phyloP scores from a whole-genome alignment of 1,140 invertebrate genomes.

The Drosophila pandora region DNA sequence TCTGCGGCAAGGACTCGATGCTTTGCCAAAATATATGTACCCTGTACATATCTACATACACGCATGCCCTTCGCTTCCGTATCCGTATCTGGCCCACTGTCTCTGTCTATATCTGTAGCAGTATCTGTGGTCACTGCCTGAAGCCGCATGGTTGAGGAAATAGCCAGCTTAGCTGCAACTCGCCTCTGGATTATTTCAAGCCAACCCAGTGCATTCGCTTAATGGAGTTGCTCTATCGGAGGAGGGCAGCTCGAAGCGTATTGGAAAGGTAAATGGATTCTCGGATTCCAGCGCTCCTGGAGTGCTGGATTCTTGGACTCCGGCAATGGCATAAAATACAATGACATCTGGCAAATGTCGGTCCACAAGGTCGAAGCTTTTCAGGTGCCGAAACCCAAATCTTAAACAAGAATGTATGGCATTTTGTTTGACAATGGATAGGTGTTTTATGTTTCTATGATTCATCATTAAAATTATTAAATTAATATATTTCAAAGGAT shows the following conservation, averaged over 20 bases:
- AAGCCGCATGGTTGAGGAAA: constrained; percentile 45
- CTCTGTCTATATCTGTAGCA: constrained; percentile 18
- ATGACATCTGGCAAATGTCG: background rate
- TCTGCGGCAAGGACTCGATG: constrained; percentile 59
- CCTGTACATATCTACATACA: constrained; percentile 22
- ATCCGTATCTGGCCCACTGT: constrained; percentile 15
- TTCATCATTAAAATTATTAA: no score
- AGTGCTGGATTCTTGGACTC: constrained; percentile 7
- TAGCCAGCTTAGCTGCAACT: constrained; percentile 21
- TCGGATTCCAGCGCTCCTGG: constrained; percentile 6
- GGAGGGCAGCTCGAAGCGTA: constrained; percentile 31
- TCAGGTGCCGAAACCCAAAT: background rate
- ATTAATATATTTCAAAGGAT: no score
- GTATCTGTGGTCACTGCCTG: constrained; percentile 45
- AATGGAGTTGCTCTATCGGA: constrained; percentile 35
- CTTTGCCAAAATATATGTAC: constrained; percentile 60
- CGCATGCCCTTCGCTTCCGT: background rate
- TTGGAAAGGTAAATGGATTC: constrained; percentile 28
- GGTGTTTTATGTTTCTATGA: no score
- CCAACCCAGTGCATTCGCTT: constrained; percentile 39
- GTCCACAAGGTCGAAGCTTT: background rate
- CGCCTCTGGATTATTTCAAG: constrained; percentile 46
- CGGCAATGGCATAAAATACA: constrained; percentile 4
- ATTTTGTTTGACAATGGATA: background rate
- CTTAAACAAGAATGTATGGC: background rate